Conservation (phyloP, 2,888 invertebrate species). For the Leucania comma region DNA sequence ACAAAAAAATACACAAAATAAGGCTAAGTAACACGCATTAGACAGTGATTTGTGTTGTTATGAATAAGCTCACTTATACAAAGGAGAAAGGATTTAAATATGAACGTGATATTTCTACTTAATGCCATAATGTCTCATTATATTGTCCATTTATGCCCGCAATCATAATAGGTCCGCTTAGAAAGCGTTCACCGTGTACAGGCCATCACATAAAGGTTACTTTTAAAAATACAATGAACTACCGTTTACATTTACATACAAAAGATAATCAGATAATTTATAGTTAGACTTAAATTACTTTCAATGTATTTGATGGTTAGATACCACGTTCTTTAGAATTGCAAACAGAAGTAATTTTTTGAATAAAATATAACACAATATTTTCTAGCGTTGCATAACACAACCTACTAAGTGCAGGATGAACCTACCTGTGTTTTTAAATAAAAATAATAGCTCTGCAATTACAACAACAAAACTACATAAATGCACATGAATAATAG, state of each 20-base stretch:
- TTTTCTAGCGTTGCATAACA: neutral
- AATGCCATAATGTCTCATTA: conserved; percentile 66
- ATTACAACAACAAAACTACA: conserved; percentile 34
- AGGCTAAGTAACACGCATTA: conserved; percentile 37
- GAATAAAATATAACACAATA: neutral
- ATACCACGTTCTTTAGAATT: neutral
- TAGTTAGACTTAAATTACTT: conserved; percentile 40
- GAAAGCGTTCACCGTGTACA: conserved; percentile 58
- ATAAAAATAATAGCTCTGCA: conserved; percentile 23
- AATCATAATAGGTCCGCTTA: conserved; percentile 62
- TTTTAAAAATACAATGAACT: conserved; percentile 52
- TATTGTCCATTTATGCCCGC: conserved; percentile 63
- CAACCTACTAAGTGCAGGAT: neutral
- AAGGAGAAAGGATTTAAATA: conserved; percentile 62
- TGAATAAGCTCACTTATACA: conserved; percentile 42
- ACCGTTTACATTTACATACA: conserved; percentile 61
- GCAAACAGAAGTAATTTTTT: neutral
- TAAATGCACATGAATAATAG: conserved; percentile 31
- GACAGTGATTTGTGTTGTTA: conserved; percentile 52
- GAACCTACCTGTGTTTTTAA: neutral
- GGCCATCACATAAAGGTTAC: conserved; percentile 54
- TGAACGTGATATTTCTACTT: conserved; percentile 59
- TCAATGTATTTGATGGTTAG: conserved; percentile 24
- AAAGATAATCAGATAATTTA: conserved; percentile 59
- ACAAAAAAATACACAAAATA: conserved; percentile 7